Evolutionary conservation across 2,113 vertebrate species (phyloP), one percentile per base, ranked within the genome.

Genomic region (Xenus cinereus): DNA sequence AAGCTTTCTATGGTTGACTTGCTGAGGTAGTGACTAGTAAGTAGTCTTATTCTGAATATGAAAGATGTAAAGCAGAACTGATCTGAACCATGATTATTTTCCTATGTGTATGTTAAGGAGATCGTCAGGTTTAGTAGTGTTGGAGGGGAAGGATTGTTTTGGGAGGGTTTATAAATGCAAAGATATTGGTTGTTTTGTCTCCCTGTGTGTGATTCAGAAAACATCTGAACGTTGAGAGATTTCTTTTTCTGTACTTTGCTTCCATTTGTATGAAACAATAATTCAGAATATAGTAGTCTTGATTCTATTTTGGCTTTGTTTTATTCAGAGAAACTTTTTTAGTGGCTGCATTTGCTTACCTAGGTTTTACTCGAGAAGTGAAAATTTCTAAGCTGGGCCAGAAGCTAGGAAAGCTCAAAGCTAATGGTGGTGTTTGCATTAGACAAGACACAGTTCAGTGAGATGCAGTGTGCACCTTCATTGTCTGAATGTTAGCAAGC

Each of bases 371-470:
- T 92, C 86, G 84, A 87, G 92, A 89, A 75, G 73, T 83, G 12
- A 80, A 95, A 73, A 84, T 72, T 75, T 93, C 27, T 46, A 19
- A 87, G 56, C 73, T 33, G 19, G 67, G 66, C 85, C 57, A 90
- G 90, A 68, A 78, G 51, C 54, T 90, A 30, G 89, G 91, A 96
- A 93, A 95, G 87, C 71, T 95, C 90, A 68, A 79, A 88, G 67
- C 53, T 62, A 66, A 68, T 67, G 72, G 82, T 80, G 73, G 76
- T 87, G 35, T 19, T 84, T 90, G 56, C 43, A 53, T 94, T 96
- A 97, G 97, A 97, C 93, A 97, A 97, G 97, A 98, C 89, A 93
- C 90, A 89, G 91, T 86, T 93, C 89, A 73, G 56, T 77, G 95
- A 94, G 93, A 95, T 78, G 71, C 87, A 41, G 75, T 83, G 69